Percentiles rank a stretch among this genome's conserved stretches.
These are phyloP conservation scores for Clavelina lepadiformis DNA, from an alignment of 23 tunicate species.

Conservation along the genomic window DNA sequence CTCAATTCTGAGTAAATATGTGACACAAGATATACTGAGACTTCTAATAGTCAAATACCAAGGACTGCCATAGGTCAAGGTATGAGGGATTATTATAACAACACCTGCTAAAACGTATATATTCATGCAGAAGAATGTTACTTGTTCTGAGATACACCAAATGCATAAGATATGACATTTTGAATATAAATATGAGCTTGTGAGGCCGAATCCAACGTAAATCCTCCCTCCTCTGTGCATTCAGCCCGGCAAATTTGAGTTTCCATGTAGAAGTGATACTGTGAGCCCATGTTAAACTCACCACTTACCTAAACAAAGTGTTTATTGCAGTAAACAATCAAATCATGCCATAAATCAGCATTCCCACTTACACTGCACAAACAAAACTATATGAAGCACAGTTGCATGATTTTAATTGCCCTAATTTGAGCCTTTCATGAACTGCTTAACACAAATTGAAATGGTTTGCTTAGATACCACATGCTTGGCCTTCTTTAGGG, in stretches of 20 bases:
- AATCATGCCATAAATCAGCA: background rate
- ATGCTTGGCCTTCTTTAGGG: constrained; percentile 36
- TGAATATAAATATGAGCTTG: constrained; percentile 51
- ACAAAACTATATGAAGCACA: background rate
- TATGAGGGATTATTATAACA: too few species aligned
- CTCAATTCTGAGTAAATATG: constrained; percentile 66
- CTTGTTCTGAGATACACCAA: constrained; percentile 33
- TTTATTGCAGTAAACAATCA: background rate
- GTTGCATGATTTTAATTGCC: too few species aligned
- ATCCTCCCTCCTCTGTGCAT: constrained; percentile 74
- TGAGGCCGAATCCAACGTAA: constrained; percentile 52
- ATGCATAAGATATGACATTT: constrained; percentile 33
- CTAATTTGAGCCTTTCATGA: too few species aligned
- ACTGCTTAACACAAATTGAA: too few species aligned
- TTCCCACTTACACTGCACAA: background rate
- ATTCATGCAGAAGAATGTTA: background rate
- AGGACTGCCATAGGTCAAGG: too few species aligned
- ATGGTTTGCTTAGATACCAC: too few species aligned
- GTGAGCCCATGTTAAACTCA: constrained; percentile 36
- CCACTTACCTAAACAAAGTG: constrained; percentile 40
- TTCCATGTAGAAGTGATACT: constrained; percentile 94
- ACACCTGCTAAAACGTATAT: too few species aligned
- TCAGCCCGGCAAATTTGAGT: constrained; percentile 41
- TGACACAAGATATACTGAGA: too few species aligned
- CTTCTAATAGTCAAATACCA: too few species aligned